Evolutionary conservation across 1,140 invertebrate species (phyloP), one percentile per base, ranked within the genome.

Genomic region (Diorhabda elongata): DNA sequence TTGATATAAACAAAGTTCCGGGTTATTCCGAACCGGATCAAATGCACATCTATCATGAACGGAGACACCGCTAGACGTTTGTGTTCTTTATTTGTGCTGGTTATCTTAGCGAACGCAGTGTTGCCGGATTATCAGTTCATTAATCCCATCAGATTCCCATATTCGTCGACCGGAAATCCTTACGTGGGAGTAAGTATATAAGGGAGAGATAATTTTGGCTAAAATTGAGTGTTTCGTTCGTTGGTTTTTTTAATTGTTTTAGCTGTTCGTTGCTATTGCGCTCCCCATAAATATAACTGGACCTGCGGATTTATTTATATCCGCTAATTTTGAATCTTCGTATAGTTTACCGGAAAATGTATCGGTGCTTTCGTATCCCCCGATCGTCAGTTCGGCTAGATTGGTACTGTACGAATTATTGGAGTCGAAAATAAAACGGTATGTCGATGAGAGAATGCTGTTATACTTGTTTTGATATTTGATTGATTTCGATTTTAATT

Each of bases 301-400:
- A 72, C 87, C 85, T 11, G 69, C 89, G 71, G 86, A 90, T 73
- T 85, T 92, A 3, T 90, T 90, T 68, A 81, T 92, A 44, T 90
- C 91, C 0, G 91, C 89, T 71, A 92, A 92, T 78, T 90, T 92
- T 77, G 91, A 92, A 77, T 87, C 87, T 0, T 90, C 88, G 77
- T 92, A 91, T 81, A 80, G 70, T 8, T 45, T 79, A 58, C 78
- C 78, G 44, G 52, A 72, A 60, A 79, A 79, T 67, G 45, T 77
- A 65, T 77, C 70, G 3, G 63, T 63, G n/a, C 74, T 72, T 44
- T 62, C 61, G n/a, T 78, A 70, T 67, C 77, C 77, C 3, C 74
- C 74, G 11, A 71, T 76, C 43, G 64, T 78, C 8, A 42, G 61
- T 45, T 52, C 59, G n/a, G 43, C 69, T 52, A 64, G 78, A 62